phyloP scores from a whole-genome alignment of 2,888 invertebrate genomes.

The Allophyes oxyacanthae region DNA sequence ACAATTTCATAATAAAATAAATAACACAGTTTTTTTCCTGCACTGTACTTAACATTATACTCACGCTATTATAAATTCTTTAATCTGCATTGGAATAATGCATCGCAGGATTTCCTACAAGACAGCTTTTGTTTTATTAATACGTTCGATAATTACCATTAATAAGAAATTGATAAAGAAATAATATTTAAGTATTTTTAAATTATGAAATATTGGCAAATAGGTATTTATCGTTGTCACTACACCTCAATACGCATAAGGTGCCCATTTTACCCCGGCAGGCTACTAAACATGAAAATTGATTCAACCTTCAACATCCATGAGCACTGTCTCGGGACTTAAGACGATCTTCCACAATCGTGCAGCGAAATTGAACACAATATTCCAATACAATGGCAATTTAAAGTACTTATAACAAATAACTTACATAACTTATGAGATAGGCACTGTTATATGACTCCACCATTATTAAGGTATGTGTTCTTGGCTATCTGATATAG shows the following conservation, averaged over 20 bases:
- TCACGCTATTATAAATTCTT: slow-evolving; percentile 37
- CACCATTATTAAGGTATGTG: slow-evolving; percentile 80
- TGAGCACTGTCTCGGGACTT: not conserved
- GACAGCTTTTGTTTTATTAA: slow-evolving; percentile 5
- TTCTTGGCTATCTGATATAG: slow-evolving; percentile 82
- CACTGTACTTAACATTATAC: slow-evolving; percentile 49
- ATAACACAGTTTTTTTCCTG: slow-evolving; percentile 71
- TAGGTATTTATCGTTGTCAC: slow-evolving; percentile 4
- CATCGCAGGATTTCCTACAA: slow-evolving; percentile 14
- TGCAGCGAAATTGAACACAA: too few relatives aligned
- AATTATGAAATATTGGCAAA: slow-evolving; percentile 20
- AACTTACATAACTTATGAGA: slow-evolving; percentile 35
- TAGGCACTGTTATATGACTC: slow-evolving; percentile 71
- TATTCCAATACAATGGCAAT: slow-evolving; percentile 44
- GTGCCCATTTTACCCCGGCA: not conserved
- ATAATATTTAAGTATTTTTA: slow-evolving; percentile 13
- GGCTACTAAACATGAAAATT: not conserved
- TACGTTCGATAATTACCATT: slow-evolving; percentile 3
- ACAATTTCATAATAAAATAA: slow-evolving; percentile 65
- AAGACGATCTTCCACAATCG: slow-evolving; percentile 24
- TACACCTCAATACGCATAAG: slow-evolving; percentile 1
- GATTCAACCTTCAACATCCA: too few relatives aligned
- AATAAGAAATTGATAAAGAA: slow-evolving; percentile 18
- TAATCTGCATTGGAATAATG: slow-evolving; percentile 49
- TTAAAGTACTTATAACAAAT: slow-evolving; percentile 43